A percentile compares a stretch with the other conserved stretches of the same genome.
Conservation (phyloP, 1,140 invertebrate genomes). For the Calliphora vicina region DNA sequence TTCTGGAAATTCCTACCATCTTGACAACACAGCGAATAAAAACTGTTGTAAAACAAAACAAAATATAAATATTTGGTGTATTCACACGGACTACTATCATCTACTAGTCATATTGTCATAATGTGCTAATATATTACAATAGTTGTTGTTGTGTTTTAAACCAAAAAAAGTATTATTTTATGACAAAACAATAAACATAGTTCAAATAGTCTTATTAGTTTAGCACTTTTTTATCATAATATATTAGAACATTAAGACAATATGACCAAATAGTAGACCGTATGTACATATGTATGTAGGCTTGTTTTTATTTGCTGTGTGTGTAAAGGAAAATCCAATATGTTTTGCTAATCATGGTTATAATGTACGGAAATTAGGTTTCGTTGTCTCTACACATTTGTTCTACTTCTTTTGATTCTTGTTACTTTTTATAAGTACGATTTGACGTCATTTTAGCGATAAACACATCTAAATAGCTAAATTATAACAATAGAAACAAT, state of each 20-base stretch:
- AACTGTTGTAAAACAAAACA: not conserved
- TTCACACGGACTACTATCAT: too few species aligned
- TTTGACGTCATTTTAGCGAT: slow-evolving; percentile 26
- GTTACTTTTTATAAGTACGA: not conserved
- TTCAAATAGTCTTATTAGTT: too few species aligned
- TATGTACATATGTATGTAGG: not conserved
- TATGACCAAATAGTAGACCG: too few species aligned
- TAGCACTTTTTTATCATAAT: too few species aligned
- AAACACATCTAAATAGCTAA: slow-evolving; percentile 15
- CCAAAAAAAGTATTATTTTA: too few species aligned
- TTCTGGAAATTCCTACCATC: not conserved
- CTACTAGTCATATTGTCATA: too few species aligned
- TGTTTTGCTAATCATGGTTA: slow-evolving; percentile 25
- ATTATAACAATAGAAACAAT: not conserved
- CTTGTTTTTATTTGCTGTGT: not conserved
- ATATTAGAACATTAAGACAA: too few species aligned
- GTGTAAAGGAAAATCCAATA: slow-evolving; percentile 10
- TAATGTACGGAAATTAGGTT: not conserved
- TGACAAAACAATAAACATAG: too few species aligned
- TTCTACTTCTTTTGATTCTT: not conserved
- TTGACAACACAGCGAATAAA: not conserved
- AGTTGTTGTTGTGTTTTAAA: too few species aligned
- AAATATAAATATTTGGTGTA: too few species aligned
- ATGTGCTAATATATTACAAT: too few species aligned
- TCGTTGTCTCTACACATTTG: not conserved